phyloP scores from a whole-genome alignment of 2,113 vertebrate genomes.

The Protobothrops mucrosquamatus region DNA sequence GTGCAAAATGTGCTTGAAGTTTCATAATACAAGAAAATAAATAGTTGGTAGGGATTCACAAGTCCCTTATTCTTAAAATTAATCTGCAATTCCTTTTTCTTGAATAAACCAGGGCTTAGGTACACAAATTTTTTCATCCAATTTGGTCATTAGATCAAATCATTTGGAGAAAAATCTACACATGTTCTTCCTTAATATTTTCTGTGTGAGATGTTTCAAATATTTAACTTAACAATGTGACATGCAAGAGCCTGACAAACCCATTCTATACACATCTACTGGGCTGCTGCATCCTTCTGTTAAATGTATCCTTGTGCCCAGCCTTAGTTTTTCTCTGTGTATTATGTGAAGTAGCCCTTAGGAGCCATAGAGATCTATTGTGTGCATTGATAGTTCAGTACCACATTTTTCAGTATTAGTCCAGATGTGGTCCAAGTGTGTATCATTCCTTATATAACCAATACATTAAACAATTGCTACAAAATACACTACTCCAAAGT shows the following conservation, averaged over 20 bases:
- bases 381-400: neutral
- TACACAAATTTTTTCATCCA: neutral
- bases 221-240: neutral
- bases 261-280: neutral
- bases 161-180: neutral
- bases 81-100: neutral
- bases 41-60: no score
- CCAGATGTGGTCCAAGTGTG: neutral
- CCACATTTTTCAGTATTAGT: rapidly evolving
- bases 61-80: neutral
- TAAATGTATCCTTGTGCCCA: neutral
- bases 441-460: neutral
- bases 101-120: neutral
- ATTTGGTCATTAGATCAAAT: neutral
- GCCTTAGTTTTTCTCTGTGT: neutral
- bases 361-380: neutral
- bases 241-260: neutral
- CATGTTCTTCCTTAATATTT: neutral
- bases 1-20: neutral
- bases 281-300: neutral
- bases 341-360: neutral
- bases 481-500: no score
- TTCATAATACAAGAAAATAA: neutral
- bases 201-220: neutral
- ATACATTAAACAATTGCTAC: neutral